Evolutionary conservation across 2,888 invertebrate genomes (phyloP).

Genomic region (Caenorhabditis becei): DNA sequence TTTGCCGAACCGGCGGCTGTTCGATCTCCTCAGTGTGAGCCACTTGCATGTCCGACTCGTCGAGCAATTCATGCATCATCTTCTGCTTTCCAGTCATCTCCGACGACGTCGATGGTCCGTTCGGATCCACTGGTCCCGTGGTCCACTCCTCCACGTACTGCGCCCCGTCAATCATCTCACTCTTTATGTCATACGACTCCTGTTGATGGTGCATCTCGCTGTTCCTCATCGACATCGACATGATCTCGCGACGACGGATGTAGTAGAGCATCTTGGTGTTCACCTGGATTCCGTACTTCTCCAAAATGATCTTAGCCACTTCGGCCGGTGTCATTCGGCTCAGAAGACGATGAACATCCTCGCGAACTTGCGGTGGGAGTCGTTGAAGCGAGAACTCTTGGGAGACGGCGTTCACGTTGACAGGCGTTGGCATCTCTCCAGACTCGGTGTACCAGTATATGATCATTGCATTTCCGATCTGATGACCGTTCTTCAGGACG

Average conservation of each 20-base stretch:
- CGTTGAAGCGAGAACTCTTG: conserved; percentile 53
- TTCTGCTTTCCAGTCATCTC: conserved; percentile 20
- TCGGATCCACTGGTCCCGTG: conserved; percentile 10
- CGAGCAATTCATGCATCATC: conserved; percentile 28
- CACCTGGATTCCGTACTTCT: conserved; percentile 58
- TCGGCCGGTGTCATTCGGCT: conserved; percentile 42
- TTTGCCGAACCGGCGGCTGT: background rate
- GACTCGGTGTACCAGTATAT: conserved; percentile 69
- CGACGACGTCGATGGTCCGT: conserved; percentile 18
- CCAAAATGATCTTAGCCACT: conserved; percentile 49
- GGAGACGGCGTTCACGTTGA: conserved; percentile 32
- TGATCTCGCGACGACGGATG: conserved; percentile 43
- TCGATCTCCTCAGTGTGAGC: conserved; percentile 54
- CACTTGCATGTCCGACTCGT: conserved; percentile 51
- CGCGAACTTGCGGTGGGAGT: conserved; percentile 56
- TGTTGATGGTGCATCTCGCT: conserved; percentile 1
- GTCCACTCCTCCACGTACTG: conserved; percentile 40
- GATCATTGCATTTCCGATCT: conserved; percentile 69
- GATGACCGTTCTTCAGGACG: conserved; percentile 66
- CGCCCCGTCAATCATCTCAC: conserved; percentile 24
- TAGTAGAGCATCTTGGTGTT: conserved; percentile 51
- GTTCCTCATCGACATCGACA: conserved; percentile 8
- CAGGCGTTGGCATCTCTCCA: conserved; percentile 66
- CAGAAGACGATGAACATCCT: conserved; percentile 58
- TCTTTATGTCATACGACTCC: conserved; percentile 37